phyloP scores from a whole-genome alignment of 2,888 invertebrate species.

The Neoascia interrupta region DNA sequence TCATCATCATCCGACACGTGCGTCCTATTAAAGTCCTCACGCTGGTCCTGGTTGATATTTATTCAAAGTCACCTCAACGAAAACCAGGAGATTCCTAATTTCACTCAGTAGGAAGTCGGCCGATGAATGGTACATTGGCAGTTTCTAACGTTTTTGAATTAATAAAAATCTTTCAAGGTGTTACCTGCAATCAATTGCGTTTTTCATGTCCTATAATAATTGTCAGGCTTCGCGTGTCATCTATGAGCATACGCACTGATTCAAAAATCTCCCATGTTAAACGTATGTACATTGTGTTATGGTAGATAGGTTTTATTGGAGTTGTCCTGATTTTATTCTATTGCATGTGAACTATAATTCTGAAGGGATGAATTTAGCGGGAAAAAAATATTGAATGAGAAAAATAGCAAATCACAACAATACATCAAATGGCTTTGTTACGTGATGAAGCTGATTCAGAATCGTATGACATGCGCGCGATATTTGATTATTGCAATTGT shows the following conservation, averaged over 20 bases:
- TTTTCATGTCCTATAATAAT: constrained; percentile 43
- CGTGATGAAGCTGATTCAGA: constrained; percentile 49
- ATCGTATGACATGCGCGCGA: constrained; percentile 3
- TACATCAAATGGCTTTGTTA: constrained; percentile 17
- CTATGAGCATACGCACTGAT: too few species aligned
- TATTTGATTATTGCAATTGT: constrained; percentile 45
- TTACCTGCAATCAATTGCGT: constrained; percentile 43
- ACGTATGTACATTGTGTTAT: constrained; percentile 22
- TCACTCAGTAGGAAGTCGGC: constrained; percentile 34
- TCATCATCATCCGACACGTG: constrained; percentile 47
- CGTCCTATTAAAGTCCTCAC: constrained; percentile 33
- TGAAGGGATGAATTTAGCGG: constrained; percentile 20
- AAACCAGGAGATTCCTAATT: constrained; percentile 68
- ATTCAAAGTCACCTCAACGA: constrained; percentile 39
- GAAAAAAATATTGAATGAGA: constrained; percentile 4
- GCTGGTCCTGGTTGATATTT: constrained; percentile 34
- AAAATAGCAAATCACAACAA: constrained; percentile 34
- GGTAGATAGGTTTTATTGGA: constrained; percentile 32
- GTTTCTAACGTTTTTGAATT: too few species aligned
- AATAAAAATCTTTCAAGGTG: background rate
- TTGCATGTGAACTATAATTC: constrained; percentile 31
- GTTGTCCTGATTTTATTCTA: constrained; percentile 20
- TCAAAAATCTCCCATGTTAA: too few species aligned
- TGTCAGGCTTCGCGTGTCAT: constrained; percentile 16
- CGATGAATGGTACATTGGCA: too few species aligned